Percentiles rank a stretch among this genome's conserved stretches.
These are phyloP conservation scores for Drosophila prostipennis DNA, from an alignment of 2,888 invertebrate species.

Conservation along the genomic window DNA sequence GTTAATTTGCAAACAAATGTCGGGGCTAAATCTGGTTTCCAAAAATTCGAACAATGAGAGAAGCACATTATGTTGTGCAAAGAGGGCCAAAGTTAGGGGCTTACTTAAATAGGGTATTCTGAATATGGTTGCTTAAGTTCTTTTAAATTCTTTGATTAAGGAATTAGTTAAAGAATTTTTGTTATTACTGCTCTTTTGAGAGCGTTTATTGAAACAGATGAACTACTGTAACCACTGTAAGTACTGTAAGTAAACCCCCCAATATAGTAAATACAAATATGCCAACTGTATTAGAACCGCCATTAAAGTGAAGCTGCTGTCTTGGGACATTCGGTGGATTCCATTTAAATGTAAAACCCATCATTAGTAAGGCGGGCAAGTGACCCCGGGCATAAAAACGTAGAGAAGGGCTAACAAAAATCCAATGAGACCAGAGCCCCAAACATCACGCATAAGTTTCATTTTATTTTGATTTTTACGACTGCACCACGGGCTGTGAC, in stretches of 20 bases:
- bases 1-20: constrained; percentile 32
- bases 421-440: constrained; percentile 36
- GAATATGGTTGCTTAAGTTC: background rate
- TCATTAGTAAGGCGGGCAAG: constrained; percentile 47
- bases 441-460: constrained; percentile 81
- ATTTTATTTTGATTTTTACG: constrained; percentile 83
- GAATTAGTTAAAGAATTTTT: no score
- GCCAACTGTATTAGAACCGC: constrained; percentile 3
- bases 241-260: background rate
- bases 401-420: constrained; percentile 31
- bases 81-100: background rate
- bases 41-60: constrained; percentile 22
- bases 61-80: background rate
- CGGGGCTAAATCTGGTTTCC: constrained; percentile 26
- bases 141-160: background rate
- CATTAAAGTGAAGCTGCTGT: constrained; percentile 10
- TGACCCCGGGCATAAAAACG: constrained; percentile 38
- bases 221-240: no score
- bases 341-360: constrained; percentile 45
- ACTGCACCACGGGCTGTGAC: constrained; percentile 56
- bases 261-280: background rate
- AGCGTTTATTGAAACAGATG: no score
- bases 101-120: background rate
- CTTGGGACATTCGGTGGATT: constrained; percentile 12
- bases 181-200: no score